Conservation (phyloP, 2,113 vertebrate genomes). For the Oryzias celebensis region DNA sequence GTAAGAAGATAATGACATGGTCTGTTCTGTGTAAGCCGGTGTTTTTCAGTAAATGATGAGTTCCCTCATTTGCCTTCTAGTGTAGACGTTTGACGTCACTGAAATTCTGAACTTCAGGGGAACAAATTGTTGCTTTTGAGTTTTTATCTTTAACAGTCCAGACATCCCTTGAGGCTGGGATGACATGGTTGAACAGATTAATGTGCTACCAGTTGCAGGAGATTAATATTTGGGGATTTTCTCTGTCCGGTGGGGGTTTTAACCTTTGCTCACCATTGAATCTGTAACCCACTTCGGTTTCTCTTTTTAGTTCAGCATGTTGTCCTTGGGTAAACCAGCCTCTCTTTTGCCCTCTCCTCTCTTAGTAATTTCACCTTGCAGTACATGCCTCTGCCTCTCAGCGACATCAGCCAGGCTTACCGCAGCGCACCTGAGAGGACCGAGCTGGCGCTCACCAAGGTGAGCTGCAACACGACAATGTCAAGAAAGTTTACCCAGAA, state of each 20-base stretch:
- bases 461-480: conserved; percentile 40
- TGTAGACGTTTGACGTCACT: conserved; percentile 6
- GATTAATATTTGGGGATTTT: conserved; percentile 48
- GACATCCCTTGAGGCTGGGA: conserved; percentile 39
- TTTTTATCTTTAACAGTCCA: conserved; percentile 55
- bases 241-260: conserved; percentile 47
- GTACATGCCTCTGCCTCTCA: conserved; percentile 90
- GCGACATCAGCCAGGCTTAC: conserved; percentile 89
- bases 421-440: conserved; percentile 87
- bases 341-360: conserved; percentile 16
- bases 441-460: conserved; percentile 88
- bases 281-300: conserved; percentile 42
- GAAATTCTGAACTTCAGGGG: conserved; percentile 15
- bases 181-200: conserved; percentile 60
- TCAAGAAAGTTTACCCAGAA: background rate
- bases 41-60: background rate
- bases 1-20: conserved; percentile 70
- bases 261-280: conserved; percentile 43
- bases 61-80: background rate
- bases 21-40: background rate
- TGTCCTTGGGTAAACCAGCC: conserved; percentile 28
- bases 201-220: conserved; percentile 44
- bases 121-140: conserved; percentile 48
- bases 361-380: conserved; percentile 89
- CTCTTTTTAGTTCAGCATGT: conserved; percentile 7